A percentile compares a stretch with the other conserved stretches of the same genome.
Evolutionary conservation across 2,888 invertebrate genomes (phyloP).

Genomic region (Epicampocera succincta): DNA sequence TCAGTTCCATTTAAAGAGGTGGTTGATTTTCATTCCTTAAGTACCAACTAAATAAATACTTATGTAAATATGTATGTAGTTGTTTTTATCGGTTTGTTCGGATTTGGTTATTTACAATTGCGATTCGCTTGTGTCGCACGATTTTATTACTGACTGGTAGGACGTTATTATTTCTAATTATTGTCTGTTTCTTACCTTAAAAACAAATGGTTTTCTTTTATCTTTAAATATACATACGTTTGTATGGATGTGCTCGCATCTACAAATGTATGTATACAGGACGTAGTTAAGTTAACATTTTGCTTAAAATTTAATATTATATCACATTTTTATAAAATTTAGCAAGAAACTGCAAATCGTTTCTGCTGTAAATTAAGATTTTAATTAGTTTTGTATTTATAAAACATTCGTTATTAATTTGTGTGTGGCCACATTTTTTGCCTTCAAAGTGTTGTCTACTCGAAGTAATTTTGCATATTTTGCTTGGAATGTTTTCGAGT

Average conservation of each 20-base stretch:
- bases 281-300: slow-evolving; percentile 58
- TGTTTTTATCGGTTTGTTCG: no score
- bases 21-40: slow-evolving; percentile 54
- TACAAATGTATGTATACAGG: slow-evolving; percentile 55
- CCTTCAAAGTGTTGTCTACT: slow-evolving; percentile 37
- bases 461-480: slow-evolving; percentile 43
- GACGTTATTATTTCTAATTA: slow-evolving; percentile 22
- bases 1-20: slow-evolving; percentile 63
- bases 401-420: slow-evolving; percentile 17
- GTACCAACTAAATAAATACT: slow-evolving; percentile 40
- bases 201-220: neutral
- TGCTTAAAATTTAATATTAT: slow-evolving; percentile 66
- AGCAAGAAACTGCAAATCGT: slow-evolving; percentile 43
- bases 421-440: slow-evolving; percentile 26
- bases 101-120: slow-evolving; percentile 40
- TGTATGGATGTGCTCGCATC: slow-evolving; percentile 1
- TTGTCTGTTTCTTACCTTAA: slow-evolving; percentile 5
- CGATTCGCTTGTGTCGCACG: neutral
- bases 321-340: slow-evolving; percentile 66
- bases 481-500: slow-evolving; percentile 67
- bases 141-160: slow-evolving; percentile 54
- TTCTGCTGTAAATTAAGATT: slow-evolving; percentile 41
- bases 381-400: slow-evolving; percentile 50
- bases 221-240: slow-evolving; percentile 8
- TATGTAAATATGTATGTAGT: slow-evolving; percentile 5